Base-by-base conservation (phyloP, 1,140 invertebrate genomes). In the Drosophila athabasca region DNA sequence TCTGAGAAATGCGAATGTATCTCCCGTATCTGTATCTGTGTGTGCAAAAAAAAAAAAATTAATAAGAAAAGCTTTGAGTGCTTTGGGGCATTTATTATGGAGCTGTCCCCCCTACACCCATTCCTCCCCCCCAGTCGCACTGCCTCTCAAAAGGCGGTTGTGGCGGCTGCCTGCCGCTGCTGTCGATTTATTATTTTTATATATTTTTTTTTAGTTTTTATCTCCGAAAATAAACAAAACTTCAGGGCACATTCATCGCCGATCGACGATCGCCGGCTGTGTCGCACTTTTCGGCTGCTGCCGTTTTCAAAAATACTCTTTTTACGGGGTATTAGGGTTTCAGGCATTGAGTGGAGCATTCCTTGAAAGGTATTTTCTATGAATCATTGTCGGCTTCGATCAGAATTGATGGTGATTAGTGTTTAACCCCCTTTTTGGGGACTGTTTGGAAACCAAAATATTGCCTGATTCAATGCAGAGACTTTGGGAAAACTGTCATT, bases 141-240 rank as follows among this genome's bases (percentile, higher is more conserved):
- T 50, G 35, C 50, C 62, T 72, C 41, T 45, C 19, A 15, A 22
- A 29, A 49, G 29, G 17, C 8, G 19, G 35, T 15, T 43, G 17
- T 17, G 48, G 45, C 43, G 13, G 49, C 11, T 22, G 17, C 9
- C 35, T 43, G 49, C 49, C 41, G 59, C 13, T 19, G 48, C 62
- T 70, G 65, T 70, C 67, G 67, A 69, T 69, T 70, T 70, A 70
- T 69, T 69, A 69, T 70, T 70, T 69, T 69, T 57, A 44, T 17
- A 4, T 2, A n/a, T 41, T 22, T 53, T 55, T 52, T 57, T 22
- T 62, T 39, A 39, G 35, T 50, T 67, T 79, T 60, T 76, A 80
- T 80, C 65, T 61, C 48, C 41, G 41, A 79, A 79, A 79, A 79
- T 70, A 80, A 80, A 80, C 77, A 80, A 80, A 76, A 76, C 66